Base-by-base conservation (phyloP, 1,140 invertebrate species). In the Drosophila serrata region DNA sequence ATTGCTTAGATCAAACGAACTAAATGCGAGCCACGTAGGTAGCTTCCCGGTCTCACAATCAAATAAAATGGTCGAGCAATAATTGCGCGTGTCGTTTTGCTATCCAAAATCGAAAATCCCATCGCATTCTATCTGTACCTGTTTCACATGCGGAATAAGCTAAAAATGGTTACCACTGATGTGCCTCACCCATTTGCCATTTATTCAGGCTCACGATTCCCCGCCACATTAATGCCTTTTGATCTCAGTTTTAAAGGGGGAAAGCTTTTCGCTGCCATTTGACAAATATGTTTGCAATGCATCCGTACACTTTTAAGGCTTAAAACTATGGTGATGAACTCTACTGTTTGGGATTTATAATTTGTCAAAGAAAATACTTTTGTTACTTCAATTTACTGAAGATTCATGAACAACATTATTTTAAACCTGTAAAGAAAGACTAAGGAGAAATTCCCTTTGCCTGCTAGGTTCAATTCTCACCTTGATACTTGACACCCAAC, bases 121-220 rank as follows among this genome's bases (percentile, higher is more conserved):
- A 42, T 53, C 48, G 46, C n/a, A n/a, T n/a, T n/a, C n/a, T 61
- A 40, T 76, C 46, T 60, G 49, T 84, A 87, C 84, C 84, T 87
- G 84, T 84, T 90, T 65, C 84, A 84, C 84, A 87, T 87, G 84
- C 80, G 76, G 80, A 87, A 87, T 87, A 81, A 87, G 84, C 85
- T 68, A 70, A 80, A 90, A 88, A 69, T 75, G 77, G 67, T 64
- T 64, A 55, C 78, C 84, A 73, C 84, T 87, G 88, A 87, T 87
- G 85, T 81, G 80, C 51, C 31, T 11, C 24, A 27, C 12, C 3
- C 29, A 15, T 24, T 24, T 13, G 11, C 27, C 51, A 27, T n/a
- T 42, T 40, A 43, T 62, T 48, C 12, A 40, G 45, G 24, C 46
- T 29, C 58, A 35, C 40, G 35, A 37, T 62, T 60, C 31, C 8